phyloP scores from a whole-genome alignment of 2,888 invertebrate species.

The Venustoraphidia nigricollis region DNA sequence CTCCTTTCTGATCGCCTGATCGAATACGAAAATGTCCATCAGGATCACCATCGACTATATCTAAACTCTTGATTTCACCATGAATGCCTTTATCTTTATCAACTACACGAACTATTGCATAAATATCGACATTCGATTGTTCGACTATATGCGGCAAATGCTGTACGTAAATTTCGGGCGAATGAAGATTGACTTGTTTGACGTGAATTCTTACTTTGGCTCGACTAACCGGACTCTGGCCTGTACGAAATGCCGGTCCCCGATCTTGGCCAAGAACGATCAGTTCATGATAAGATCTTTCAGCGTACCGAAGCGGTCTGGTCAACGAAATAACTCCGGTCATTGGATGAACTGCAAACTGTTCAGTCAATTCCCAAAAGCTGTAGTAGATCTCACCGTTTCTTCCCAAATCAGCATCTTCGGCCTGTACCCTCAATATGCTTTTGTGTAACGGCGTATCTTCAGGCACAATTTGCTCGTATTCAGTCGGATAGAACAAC shows the following conservation, averaged over 20 bases:
- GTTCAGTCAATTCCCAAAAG: constrained; percentile 62
- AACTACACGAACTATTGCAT: constrained; percentile 73
- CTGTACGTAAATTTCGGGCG: constrained; percentile 70
- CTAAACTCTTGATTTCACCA: constrained; percentile 66
- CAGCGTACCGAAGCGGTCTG: constrained; percentile 55
- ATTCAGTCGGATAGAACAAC: constrained; percentile 79
- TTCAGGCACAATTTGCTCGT: constrained; percentile 75
- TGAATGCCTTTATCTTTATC: constrained; percentile 75
- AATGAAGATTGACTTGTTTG: constrained; percentile 67
- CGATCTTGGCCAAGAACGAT: constrained; percentile 76
- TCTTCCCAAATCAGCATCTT: constrained; percentile 89
- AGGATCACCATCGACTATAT: constrained; percentile 80
- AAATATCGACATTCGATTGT: constrained; percentile 68
- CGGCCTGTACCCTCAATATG: constrained; percentile 57
- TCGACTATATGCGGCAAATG: constrained; percentile 68
- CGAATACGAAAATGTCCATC: constrained; percentile 75
- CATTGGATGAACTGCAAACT: constrained; percentile 86
- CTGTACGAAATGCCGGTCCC: constrained; percentile 43
- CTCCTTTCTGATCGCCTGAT: constrained; percentile 43
- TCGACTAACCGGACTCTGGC: constrained; percentile 42
- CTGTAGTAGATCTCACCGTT: constrained; percentile 97
- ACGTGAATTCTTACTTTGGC: constrained; percentile 66
- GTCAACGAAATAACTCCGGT: constrained; percentile 77
- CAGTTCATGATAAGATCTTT: constrained; percentile 54
- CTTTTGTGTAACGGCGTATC: constrained; percentile 75